Conservation (phyloP, 1,140 invertebrate genomes). For the Calosoma granatense region DNA sequence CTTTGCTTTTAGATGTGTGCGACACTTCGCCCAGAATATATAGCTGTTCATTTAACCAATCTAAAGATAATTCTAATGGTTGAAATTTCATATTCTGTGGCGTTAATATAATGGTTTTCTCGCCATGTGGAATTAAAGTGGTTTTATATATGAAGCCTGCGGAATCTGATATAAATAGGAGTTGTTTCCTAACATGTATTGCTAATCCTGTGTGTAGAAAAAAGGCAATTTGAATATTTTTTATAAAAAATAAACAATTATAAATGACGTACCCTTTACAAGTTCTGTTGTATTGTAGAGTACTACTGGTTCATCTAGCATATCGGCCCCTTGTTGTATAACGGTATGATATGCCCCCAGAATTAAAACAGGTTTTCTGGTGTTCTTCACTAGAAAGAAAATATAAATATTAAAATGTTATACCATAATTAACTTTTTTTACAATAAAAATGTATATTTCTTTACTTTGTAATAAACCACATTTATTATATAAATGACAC, state of each 20-base stretch:
- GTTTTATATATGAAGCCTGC: conserved; percentile 48
- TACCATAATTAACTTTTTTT: too few species aligned
- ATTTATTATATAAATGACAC: too few species aligned
- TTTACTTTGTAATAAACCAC: too few species aligned
- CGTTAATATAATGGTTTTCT: conserved; percentile 41
- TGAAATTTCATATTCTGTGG: conserved; percentile 45
- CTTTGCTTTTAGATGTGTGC: conserved; percentile 21
- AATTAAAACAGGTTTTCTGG: conserved; percentile 57
- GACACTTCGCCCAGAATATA: conserved; percentile 63
- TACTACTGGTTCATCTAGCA: conserved; percentile 50
- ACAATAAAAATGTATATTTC: too few species aligned
- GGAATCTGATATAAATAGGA: conserved; percentile 66
- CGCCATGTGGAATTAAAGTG: conserved; percentile 29
- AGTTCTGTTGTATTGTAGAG: conserved; percentile 37
- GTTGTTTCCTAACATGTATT: conserved; percentile 55
- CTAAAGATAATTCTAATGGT: conserved; percentile 61
- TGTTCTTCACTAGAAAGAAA: conserved; percentile 37
- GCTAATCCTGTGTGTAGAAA: conserved; percentile 51
- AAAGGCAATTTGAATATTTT: not conserved
- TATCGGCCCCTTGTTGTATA: conserved; percentile 54
- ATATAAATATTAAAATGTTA: conserved; percentile 14
- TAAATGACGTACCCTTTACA: conserved; percentile 34
- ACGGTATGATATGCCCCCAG: conserved; percentile 57
- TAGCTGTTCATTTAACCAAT: conserved; percentile 77
- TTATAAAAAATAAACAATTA: conserved; percentile 1